These are phyloP conservation scores for Dicyrtoma fusca DNA, from an alignment of 2,888 invertebrate genomes.

Conservation along the genomic window DNA sequence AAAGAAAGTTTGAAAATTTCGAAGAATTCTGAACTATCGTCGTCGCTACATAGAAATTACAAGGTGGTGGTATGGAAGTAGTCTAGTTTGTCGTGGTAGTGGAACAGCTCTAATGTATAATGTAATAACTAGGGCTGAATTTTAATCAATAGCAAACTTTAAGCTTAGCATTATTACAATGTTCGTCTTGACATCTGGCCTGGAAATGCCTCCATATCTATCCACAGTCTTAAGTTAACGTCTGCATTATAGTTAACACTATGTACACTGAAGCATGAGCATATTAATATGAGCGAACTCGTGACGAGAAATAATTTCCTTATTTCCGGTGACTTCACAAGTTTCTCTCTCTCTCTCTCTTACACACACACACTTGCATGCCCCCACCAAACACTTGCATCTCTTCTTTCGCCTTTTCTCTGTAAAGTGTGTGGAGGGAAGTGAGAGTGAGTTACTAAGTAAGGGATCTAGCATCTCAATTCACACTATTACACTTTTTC, in stretches of 20 bases:
- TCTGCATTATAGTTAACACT: not conserved
- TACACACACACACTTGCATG: too few relatives aligned
- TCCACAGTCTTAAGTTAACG: too few relatives aligned
- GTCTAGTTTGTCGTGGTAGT: too few relatives aligned
- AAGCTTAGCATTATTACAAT: slow-evolving; percentile 3
- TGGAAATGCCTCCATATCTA: slow-evolving; percentile 1
- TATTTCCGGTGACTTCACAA: slow-evolving; percentile 24
- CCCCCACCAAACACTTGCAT: not conserved
- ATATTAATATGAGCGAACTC: slow-evolving; percentile 30
- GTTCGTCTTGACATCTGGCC: slow-evolving; percentile 5
- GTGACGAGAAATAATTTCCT: slow-evolving; percentile 34
- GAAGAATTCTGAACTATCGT: too few relatives aligned
- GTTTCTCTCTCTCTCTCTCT: not conserved
- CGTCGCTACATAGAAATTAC: too few relatives aligned
- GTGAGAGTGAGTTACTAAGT: too few relatives aligned
- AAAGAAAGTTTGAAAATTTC: too few relatives aligned
- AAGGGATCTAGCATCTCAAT: too few relatives aligned
- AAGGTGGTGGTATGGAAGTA: too few relatives aligned
- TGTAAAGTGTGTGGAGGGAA: too few relatives aligned
- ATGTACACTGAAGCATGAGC: slow-evolving; percentile 10
- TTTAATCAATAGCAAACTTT: not conserved
- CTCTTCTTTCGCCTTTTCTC: not conserved
- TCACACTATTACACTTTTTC: slow-evolving; percentile 15
- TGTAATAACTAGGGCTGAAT: too few relatives aligned
- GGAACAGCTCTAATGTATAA: too few relatives aligned